These are phyloP conservation scores for Meriones psammophilus DNA, from an alignment of 2,797 vertebrate genomes.

Conservation along the genomic window DNA sequence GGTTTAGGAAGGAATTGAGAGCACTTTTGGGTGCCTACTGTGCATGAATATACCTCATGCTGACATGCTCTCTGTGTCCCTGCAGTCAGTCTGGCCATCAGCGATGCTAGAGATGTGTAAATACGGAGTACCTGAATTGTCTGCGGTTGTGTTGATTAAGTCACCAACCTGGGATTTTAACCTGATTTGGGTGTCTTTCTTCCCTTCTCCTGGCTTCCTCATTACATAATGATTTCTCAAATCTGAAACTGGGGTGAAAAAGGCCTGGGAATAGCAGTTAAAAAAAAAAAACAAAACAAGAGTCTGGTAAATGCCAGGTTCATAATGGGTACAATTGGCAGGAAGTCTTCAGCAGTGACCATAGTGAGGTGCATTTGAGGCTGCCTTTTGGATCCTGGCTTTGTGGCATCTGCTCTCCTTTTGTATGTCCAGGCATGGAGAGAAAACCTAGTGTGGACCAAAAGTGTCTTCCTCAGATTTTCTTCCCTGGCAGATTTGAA, in stretches of 20 bases:
- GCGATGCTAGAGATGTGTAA: neutral
- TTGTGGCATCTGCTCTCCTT: neutral
- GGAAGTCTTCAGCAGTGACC: slow-evolving; percentile 3
- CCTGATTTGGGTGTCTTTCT: slow-evolving; percentile 1
- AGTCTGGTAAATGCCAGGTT: slow-evolving; percentile 49
- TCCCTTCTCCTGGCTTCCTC: fast-evolving
- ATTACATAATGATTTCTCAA: slow-evolving; percentile 16
- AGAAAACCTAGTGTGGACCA: slow-evolving; percentile 40
- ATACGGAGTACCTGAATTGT: neutral
- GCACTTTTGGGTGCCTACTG: neutral
- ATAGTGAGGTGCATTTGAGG: neutral
- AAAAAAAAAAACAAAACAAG: neutral
- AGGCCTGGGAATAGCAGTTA: neutral
- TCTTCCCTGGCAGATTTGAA: slow-evolving; percentile 25
- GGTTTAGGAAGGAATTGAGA: slow-evolving; percentile 39
- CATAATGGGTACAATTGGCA: slow-evolving; percentile 28
- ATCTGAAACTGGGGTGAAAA: neutral
- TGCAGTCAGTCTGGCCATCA: neutral
- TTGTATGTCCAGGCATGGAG: slow-evolving; percentile 42
- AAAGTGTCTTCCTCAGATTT: neutral
- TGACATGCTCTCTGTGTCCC: neutral
- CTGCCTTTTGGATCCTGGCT: slow-evolving; percentile 2
- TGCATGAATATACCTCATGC: neutral
- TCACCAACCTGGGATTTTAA: slow-evolving; percentile 29
- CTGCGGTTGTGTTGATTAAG: slow-evolving; percentile 7